Conservation (phyloP, 1,140 invertebrate species). For the Dinothrombium tinctorium region DNA sequence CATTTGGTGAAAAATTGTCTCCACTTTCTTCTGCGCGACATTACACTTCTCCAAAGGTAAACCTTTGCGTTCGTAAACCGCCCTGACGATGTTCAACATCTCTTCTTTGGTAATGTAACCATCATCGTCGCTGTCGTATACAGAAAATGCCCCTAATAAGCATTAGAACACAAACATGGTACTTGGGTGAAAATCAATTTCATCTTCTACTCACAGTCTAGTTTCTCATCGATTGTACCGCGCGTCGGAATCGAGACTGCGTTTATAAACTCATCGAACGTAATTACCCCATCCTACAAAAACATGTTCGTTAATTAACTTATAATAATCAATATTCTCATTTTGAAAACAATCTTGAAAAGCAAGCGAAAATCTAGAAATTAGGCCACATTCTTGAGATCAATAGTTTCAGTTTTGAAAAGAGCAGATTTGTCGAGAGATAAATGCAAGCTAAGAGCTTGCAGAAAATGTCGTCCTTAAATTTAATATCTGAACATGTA, state of each 20-base stretch:
- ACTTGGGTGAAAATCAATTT: not conserved
- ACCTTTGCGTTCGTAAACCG: constrained; percentile 26
- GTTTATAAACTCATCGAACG: constrained; percentile 21
- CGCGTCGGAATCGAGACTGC: constrained; percentile 22
- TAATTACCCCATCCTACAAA: constrained; percentile 22
- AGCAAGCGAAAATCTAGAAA: too few species aligned
- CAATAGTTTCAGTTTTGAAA: too few species aligned
- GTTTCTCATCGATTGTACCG: constrained; percentile 22
- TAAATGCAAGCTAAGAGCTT: too few species aligned
- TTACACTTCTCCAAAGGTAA: constrained; percentile 26
- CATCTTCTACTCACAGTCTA: constrained; percentile 19
- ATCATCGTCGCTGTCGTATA: constrained; percentile 30
- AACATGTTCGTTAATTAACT: too few species aligned
- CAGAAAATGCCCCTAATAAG: constrained; percentile 25
- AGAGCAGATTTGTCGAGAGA: too few species aligned
- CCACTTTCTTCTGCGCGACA: constrained; percentile 27
- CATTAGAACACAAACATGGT: constrained; percentile 3
- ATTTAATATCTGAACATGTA: too few species aligned
- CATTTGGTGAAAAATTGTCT: constrained; percentile 29
- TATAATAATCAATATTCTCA: too few species aligned
- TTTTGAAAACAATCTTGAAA: too few species aligned
- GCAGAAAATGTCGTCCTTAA: too few species aligned
- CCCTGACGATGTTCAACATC: constrained; percentile 26
- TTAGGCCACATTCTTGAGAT: too few species aligned
- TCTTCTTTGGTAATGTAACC: constrained; percentile 26